These are phyloP conservation scores for Exephanes ischioxanthus DNA, from an alignment of 2,888 invertebrate species.

Conservation along the genomic window DNA sequence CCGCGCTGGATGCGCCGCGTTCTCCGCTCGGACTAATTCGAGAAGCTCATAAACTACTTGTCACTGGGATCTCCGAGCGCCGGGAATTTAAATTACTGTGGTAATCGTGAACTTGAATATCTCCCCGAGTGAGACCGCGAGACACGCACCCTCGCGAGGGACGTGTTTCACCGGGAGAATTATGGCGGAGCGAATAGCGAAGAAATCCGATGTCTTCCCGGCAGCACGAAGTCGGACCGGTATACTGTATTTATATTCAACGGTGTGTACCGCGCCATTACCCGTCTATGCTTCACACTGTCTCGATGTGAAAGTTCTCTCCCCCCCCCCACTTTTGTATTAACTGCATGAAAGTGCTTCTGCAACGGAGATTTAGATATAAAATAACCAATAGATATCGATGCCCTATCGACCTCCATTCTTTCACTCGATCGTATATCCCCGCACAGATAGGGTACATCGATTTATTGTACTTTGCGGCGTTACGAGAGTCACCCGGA, in stretches of 20 bases:
- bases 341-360: constrained; percentile 50
- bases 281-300: constrained; percentile 39
- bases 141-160: constrained; percentile 60
- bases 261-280: neutral
- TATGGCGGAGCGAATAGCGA: constrained; percentile 57
- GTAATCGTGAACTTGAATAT: constrained; percentile 44
- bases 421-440: constrained; percentile 24
- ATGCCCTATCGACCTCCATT: constrained; percentile 67
- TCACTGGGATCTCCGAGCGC: constrained; percentile 30
- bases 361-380: constrained; percentile 41
- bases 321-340: constrained; percentile 3
- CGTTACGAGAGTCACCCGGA: constrained; percentile 73
- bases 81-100: constrained; percentile 62
- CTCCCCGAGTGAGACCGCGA: constrained; percentile 26
- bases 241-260: constrained; percentile 31
- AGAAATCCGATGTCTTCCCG: constrained; percentile 61
- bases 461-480: constrained; percentile 71
- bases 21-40: constrained; percentile 64
- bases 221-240: constrained; percentile 25
- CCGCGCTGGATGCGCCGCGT: constrained; percentile 35
- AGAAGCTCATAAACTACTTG: constrained; percentile 54
- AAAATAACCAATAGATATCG: constrained; percentile 60
- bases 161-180: constrained; percentile 58
- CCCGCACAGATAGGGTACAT: constrained; percentile 46
- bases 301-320: constrained; percentile 58